Evolutionary conservation across 2,797 vertebrate genomes (phyloP).

Genomic region (Tapera naevia): DNA sequence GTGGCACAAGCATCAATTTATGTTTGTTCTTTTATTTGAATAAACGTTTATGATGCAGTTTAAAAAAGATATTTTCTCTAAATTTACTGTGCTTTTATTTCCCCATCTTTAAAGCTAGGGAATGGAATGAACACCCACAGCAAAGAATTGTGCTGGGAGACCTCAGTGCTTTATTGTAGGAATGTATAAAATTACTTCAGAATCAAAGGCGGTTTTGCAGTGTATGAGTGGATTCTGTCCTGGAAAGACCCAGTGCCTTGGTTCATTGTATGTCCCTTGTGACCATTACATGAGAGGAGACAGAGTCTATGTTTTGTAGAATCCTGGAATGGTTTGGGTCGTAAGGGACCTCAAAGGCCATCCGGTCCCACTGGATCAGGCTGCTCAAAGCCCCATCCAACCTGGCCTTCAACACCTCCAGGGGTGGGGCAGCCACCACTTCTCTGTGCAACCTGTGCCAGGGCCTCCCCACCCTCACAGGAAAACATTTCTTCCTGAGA

Average conservation of each 20-base stretch:
- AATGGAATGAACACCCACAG: background rate
- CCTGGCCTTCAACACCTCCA: no score
- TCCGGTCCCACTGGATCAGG: no score
- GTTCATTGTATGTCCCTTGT: background rate
- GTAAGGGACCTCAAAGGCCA: no score
- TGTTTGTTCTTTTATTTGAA: background rate
- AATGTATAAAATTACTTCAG: conserved; percentile 17
- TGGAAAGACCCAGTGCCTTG: background rate
- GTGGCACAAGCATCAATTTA: background rate
- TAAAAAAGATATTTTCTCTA: background rate
- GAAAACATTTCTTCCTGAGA: no score
- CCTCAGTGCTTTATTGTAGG: conserved; percentile 33
- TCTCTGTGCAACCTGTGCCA: no score
- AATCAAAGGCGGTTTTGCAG: background rate
- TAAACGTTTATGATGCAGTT: background rate
- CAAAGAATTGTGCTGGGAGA: background rate
- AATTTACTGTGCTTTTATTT: conserved; percentile 33
- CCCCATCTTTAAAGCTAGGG: background rate
- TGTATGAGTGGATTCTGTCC: background rate
- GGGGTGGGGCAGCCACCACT: no score
- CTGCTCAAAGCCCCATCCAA: no score
- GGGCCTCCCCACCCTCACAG: no score
- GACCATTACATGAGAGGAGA: background rate
- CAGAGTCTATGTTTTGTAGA: background rate
- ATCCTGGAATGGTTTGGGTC: no score